Percentiles rank a stretch among this genome's conserved stretches.
phyloP scores from a whole-genome alignment of 2,113 vertebrate genomes.

The Dasyprocta punctata region DNA sequence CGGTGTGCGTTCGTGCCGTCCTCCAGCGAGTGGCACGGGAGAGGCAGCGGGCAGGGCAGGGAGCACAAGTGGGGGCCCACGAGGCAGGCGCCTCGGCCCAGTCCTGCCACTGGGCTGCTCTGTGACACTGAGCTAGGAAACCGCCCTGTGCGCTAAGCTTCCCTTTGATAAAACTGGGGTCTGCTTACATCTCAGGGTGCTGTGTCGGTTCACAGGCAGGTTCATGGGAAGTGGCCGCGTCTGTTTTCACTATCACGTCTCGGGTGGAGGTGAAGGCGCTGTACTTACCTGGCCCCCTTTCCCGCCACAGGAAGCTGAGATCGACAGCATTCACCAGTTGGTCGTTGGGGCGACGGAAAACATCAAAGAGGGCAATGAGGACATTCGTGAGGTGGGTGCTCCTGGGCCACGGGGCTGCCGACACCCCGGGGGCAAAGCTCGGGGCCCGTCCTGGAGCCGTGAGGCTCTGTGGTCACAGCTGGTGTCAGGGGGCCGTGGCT shows the following conservation, averaged over 20 bases:
- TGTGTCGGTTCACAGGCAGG: rapidly evolving
- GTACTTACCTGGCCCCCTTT: neutral
- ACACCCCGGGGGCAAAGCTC: too few species aligned
- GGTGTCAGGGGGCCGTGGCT: neutral
- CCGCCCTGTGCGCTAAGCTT: neutral
- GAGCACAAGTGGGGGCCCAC: rapidly evolving
- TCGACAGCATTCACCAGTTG: constrained; percentile 95
- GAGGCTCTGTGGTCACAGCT: too few species aligned
- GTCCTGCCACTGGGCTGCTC: neutral
- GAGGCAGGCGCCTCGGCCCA: neutral
- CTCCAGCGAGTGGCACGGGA: neutral
- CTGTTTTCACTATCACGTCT: rapidly evolving
- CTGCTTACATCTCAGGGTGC: rapidly evolving
- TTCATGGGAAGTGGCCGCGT: rapidly evolving
- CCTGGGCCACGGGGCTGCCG: rapidly evolving
- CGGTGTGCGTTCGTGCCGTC: neutral
- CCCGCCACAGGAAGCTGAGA: constrained; percentile 92
- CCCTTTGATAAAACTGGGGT: neutral
- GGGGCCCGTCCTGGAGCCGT: rapidly evolving
- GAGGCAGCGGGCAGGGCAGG: neutral
- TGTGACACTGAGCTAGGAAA: neutral
- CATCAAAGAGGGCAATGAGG: constrained; percentile 99
- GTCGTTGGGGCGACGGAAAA: constrained; percentile 98
- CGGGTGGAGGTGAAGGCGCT: neutral
- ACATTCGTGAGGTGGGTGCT: constrained; percentile 94